phyloP scores from a whole-genome alignment of 2,797 vertebrate genomes.

The Gallinago nigripennis region DNA sequence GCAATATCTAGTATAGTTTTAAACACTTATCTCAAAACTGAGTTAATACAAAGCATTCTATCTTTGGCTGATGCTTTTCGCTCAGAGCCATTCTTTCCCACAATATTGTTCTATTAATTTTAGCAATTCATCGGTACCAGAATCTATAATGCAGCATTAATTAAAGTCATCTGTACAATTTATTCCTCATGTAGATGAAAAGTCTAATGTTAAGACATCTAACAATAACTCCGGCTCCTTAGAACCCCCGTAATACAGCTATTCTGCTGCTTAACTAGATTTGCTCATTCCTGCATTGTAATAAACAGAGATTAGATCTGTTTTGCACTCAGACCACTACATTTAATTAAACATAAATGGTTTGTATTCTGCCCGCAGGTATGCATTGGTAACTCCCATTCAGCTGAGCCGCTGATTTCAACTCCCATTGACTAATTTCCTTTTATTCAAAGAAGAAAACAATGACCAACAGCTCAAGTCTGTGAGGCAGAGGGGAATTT shows the following conservation, averaged over 20 bases:
- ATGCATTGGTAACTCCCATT: neutral
- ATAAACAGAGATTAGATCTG: slow-evolving; percentile 7
- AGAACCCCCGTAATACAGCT: neutral
- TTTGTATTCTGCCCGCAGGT: neutral
- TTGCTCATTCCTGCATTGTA: neutral
- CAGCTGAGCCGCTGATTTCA: neutral
- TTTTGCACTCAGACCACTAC: neutral
- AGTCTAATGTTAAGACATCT: neutral
- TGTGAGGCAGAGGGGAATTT: neutral
- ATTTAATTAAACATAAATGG: slow-evolving; percentile 46
- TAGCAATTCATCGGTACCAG: neutral
- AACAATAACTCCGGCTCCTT: neutral
- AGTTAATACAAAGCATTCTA: neutral
- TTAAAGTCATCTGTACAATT: neutral
- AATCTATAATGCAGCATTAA: neutral
- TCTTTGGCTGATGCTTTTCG: neutral
- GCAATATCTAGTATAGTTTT: neutral
- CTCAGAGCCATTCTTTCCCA: neutral
- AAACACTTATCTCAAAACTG: neutral
- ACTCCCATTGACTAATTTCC: neutral
- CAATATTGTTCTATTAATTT: neutral
- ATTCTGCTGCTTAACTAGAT: neutral
- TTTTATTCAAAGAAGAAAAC: neutral
- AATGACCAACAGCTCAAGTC: neutral
- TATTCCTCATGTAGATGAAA: neutral